Base-by-base conservation (phyloP, 2,888 invertebrate genomes). In the Xestobium rufovillosum region DNA sequence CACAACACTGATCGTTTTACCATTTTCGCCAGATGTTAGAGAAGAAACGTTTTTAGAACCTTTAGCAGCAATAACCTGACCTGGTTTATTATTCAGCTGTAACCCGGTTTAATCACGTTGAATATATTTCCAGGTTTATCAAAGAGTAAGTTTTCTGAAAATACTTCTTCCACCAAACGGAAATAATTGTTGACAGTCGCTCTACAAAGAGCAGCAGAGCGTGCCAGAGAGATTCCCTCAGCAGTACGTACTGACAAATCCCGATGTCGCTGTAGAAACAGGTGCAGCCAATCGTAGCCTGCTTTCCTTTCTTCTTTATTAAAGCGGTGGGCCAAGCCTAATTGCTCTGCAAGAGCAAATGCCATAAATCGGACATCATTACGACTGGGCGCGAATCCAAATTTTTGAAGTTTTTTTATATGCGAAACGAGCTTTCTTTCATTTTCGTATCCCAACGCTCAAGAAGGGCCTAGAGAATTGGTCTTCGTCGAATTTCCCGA, bases 21-120 rank as follows among this genome's bases (percentile, higher is more conserved):
- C n/a, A 31, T 42, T 47, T 44, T 51, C 46, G 8, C 35, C 34
- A 9, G 47, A 47, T 29, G 48, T 45, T 15, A 49, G 14, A 3
- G 32, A 31, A 14, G 28, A 26, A 29, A 48, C 45, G 29, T 43
- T 40, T 41, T 44, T 45, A 4, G 38, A 31, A 19, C 47, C 47
- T 28, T 44, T 46, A 29, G 26, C 34, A 8, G 44, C 41, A 26
- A 44, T 17, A 6, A 44, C 38, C 30, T 34, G 33, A 17, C 36
- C 43, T 32, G 43, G 16, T 39, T 37, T n/a, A n/a, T n/a, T n/a
- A n/a, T n/a, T n/a, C n/a, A n/a, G n/a, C n/a, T n/a, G n/a, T n/a
- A n/a, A n/a, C 13, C 42, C 43, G 11, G 46, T 43, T 28, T 47
- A 42, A 19, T 48, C 34, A 46, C 43, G 27, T 51, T 51, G 16